phyloP scores from a whole-genome alignment of 2,888 invertebrate genomes.

The Thereva nobilitata region DNA sequence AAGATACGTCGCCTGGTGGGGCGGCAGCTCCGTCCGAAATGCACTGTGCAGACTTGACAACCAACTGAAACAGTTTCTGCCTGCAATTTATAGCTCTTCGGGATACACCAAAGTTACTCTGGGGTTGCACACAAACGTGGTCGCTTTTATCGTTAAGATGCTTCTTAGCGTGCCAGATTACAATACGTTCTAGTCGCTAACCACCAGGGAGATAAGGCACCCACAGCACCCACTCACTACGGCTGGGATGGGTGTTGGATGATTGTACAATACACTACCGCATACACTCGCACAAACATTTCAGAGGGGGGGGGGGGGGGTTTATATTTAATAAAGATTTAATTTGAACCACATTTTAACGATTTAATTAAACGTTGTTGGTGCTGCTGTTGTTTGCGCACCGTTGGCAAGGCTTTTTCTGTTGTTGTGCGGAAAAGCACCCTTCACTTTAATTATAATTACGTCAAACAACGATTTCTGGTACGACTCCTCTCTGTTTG shows the following conservation, averaged over 20 bases:
- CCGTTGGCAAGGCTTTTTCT: conserved; percentile 16
- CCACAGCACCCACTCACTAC: too few species aligned
- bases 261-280: neutral
- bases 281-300: neutral
- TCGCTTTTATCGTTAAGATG: conserved; percentile 12
- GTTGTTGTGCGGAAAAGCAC: conserved; percentile 16
- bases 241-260: too few species aligned
- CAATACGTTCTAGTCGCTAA: neutral
- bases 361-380: conserved; percentile 35
- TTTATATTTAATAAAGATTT: conserved; percentile 34
- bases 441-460: conserved; percentile 34
- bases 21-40: conserved; percentile 22
- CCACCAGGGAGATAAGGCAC: too few species aligned
- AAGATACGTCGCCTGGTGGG: conserved; percentile 26
- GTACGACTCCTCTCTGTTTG: conserved; percentile 16
- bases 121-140: neutral
- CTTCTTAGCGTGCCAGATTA: neutral
- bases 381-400: conserved; percentile 13
- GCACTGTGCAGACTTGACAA: conserved; percentile 18
- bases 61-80: conserved; percentile 18
- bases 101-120: conserved; percentile 19
- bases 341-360: conserved; percentile 35
- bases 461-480: conserved; percentile 31
- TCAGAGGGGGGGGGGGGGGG: neutral
- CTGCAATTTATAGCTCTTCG: conserved; percentile 28